Evolutionary conservation across 2,797 vertebrate species (phyloP).

Genomic region (Schizopygopsis pylzovi): DNA sequence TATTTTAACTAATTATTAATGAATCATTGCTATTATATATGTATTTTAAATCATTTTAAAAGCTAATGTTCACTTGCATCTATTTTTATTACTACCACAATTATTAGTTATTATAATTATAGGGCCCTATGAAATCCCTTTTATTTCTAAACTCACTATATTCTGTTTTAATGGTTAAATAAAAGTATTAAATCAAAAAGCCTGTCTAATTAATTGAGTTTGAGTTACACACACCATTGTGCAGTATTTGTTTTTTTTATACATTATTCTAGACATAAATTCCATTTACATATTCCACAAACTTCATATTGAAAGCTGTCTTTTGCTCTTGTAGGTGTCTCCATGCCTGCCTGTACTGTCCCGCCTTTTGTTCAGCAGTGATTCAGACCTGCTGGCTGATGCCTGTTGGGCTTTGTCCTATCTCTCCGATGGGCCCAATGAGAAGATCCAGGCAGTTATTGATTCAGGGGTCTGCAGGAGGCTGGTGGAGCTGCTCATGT

Average conservation of each 20-base stretch:
- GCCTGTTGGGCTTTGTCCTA: slow-evolving; percentile 99
- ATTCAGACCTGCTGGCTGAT: slow-evolving; percentile 95
- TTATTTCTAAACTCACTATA: no score
- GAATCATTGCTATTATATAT: no score
- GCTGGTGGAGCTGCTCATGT: slow-evolving; percentile 97
- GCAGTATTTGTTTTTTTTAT: not conserved
- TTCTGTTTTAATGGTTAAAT: no score
- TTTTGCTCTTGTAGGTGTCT: slow-evolving; percentile 83
- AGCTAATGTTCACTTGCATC: no score
- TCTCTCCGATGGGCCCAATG: slow-evolving; percentile 97
- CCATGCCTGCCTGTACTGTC: slow-evolving; percentile 96
- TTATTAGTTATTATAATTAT: no score
- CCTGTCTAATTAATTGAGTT: no score
- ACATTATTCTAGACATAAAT: not conserved
- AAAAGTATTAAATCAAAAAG: no score
- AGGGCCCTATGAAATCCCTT: no score
- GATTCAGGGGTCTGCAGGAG: slow-evolving; percentile 97
- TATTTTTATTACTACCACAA: no score
- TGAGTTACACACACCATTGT: no score
- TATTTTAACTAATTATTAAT: no score
- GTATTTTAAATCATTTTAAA: no score
- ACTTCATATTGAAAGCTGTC: not conserved
- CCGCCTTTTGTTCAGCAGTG: slow-evolving; percentile 95
- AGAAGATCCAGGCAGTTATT: slow-evolving; percentile 98
- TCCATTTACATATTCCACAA: not conserved